Conservation (phyloP, 2,797 vertebrate species). For the Ciconia nigra region DNA sequence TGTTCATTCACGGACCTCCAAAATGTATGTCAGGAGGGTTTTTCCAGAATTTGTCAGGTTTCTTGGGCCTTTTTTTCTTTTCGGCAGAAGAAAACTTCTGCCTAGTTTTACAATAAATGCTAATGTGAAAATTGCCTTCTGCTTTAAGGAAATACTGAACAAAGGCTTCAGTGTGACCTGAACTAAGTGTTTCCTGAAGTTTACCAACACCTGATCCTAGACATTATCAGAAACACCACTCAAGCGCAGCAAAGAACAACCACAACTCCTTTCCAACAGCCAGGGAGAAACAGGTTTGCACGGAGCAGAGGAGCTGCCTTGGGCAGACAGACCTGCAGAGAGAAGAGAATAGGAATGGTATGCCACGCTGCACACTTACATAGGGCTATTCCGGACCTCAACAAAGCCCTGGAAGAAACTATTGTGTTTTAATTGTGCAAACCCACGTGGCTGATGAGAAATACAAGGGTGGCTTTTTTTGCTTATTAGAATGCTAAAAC, state of each 20-base stretch:
- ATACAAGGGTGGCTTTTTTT: not conserved
- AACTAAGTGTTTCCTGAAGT: not conserved
- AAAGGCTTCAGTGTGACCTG: not conserved
- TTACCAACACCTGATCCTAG: not conserved
- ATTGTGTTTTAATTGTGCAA: conserved; percentile 68
- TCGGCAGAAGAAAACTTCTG: too few species aligned
- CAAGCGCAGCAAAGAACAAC: not conserved
- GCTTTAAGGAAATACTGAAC: not conserved
- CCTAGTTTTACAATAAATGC: not conserved
- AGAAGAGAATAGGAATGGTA: conserved; percentile 25
- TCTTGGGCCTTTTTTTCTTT: not conserved
- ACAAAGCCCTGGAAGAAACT: conserved; percentile 62
- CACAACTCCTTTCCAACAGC: not conserved
- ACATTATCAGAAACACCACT: not conserved
- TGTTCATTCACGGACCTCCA: not conserved
- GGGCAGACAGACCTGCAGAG: not conserved
- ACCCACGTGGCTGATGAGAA: conserved; percentile 63
- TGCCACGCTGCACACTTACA: conserved; percentile 10
- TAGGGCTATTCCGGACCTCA: not conserved
- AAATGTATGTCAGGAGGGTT: not conserved
- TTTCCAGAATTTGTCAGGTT: not conserved
- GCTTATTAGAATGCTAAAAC: conserved; percentile 27
- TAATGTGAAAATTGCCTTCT: not conserved
- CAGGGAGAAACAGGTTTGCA: not conserved
- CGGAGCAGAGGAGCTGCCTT: not conserved